Evolutionary conservation across 1,140 invertebrate genomes (phyloP), one percentile per base, ranked within the genome.

Genomic region (Myzus persicae): DNA sequence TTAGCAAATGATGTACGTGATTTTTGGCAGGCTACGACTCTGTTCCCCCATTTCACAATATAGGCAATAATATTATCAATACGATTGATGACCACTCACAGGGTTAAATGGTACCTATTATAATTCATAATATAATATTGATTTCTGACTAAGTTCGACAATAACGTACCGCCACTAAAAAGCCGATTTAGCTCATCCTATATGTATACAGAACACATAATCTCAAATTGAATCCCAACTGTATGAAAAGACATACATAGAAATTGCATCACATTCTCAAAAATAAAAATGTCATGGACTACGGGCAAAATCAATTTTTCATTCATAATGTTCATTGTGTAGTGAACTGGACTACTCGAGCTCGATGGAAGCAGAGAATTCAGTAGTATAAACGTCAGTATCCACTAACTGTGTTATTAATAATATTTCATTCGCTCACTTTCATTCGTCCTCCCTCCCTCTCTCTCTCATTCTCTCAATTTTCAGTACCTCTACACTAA

Each of bases 331-430:
- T 40, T 40, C 38, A 82, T 82, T 81, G 76, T 81, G 36, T 81
- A 81, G 76, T 81, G 76, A 81, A 81, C 76, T n/a, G 36, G 76
- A 81, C 76, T 36, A 81, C 36, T 81, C 20, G 76, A 81, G 76
- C 38, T 81, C 76, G 38, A 81, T 81, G 36, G 38, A 22, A 40
- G 81, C 38, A 82, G 22, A 82, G 36, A 82, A 40, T 82, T 82
- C 36, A 36, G 76, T 81, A 38, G 76, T 7, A 38, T 24, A 40
- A 40, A 40, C 36, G 36, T 40, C 81, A 82, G 22, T 40, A 40
- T 82, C 81, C 22, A 40, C 38, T 82, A 82, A 82, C 76, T 81
- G 36, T 40, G 81, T 82, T 82, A 82, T 82, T 82, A 82, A 82
- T 82, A 82, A 82, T 40, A 82, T 82, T 82, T 40, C 38, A 40